Conservation (phyloP, 64 coral and sea anemone species). For the Dendrophyllia cribrosa region DNA sequence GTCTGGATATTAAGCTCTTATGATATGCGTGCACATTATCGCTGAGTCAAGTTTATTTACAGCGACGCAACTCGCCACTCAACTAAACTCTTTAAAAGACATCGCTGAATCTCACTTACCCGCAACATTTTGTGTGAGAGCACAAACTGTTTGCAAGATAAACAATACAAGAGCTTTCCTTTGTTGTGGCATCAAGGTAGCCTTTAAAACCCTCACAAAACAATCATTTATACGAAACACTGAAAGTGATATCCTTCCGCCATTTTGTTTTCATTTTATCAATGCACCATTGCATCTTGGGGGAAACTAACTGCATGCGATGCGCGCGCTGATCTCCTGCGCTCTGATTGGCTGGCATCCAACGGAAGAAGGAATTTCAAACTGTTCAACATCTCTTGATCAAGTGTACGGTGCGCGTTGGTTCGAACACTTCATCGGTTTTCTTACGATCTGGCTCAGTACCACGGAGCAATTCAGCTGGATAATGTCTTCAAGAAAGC, state of each 20-base stretch:
- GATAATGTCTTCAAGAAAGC: constrained; percentile 22
- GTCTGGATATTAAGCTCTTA: no score
- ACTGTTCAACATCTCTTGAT: constrained; percentile 45
- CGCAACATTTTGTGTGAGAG: neutral
- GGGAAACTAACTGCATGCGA: neutral
- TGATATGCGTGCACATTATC: no score
- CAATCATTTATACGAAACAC: neutral
- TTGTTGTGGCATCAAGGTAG: neutral
- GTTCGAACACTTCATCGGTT: constrained; percentile 29
- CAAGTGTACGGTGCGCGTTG: constrained; percentile 49
- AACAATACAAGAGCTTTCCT: neutral
- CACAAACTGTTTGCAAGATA: neutral
- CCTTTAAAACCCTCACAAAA: neutral
- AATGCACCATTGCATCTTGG: neutral
- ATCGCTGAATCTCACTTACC: neutral
- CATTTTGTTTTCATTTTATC: constrained; percentile 2
- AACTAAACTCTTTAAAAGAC: no score
- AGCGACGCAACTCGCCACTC: no score
- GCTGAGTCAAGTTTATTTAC: no score
- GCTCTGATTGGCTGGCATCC: constrained; percentile 49
- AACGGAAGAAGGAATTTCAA: constrained; percentile 64
- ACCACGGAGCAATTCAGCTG: neutral
- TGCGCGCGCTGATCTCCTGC: neutral
- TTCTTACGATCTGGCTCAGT: neutral
- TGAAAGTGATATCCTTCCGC: neutral